Base-by-base conservation (phyloP, 2,113 vertebrate genomes). In the Equus quagga region DNA sequence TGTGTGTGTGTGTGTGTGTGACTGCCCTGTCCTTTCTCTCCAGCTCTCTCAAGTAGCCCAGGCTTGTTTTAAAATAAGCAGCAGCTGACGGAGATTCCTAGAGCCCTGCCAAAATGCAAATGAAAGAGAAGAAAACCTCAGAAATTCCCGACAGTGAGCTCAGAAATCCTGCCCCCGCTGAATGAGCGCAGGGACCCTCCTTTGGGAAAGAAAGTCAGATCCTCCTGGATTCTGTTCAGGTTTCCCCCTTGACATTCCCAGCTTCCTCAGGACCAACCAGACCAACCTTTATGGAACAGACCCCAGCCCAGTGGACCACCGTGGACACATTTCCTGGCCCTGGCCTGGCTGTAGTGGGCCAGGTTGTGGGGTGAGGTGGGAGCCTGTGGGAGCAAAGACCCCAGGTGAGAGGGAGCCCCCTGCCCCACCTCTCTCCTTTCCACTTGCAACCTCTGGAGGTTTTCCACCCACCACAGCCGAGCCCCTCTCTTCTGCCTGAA, bases 211-310 rank as follows among this genome's bases (percentile, higher is more conserved):
- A 94, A 64, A 23, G 56, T 9, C 88, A 93, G 86, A 87, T 24
- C 28, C 0, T 49, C 83, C 89, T 36, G 79, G 97, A 97, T 94
- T 98, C 98, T 95, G 95, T 87, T 92, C 90, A 89, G 97, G 96
- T 95, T 93, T 96, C 51, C 97, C 95, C 94, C 69, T 73, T 36
- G 13, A 87, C 97, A 97, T 78, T 88, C 97, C 96, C 95, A 97
- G 97, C 95, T 98, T 97, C 97, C 94, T 98, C 97, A 96, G 97
- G 97, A 98, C 96, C 98, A 96, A 91, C 95, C 96, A 96, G 96
- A 98, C 92, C 97, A 98, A 97, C 97, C 97, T 98, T 98, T 79
- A 93, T 86, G 93, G 95, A 97, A 96, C 80, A 97, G 96, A 97
- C 69, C 96, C 87, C n/a, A 69, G 90, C 91, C 49, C 91, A 78